These are phyloP conservation scores for Cenopis cana DNA, from an alignment of 2,888 invertebrate genomes.

Conservation along the genomic window DNA sequence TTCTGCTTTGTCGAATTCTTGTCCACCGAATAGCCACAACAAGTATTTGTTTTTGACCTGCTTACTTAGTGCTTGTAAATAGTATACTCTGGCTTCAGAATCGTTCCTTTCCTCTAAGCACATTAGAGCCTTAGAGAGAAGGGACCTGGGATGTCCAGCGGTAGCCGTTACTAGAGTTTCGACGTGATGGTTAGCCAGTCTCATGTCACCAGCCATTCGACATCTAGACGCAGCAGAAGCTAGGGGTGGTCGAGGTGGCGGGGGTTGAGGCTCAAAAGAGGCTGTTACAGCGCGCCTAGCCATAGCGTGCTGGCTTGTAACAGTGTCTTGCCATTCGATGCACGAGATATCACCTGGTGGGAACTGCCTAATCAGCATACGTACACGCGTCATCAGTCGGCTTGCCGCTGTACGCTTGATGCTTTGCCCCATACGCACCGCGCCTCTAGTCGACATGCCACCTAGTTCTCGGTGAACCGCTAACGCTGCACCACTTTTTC, in stretches of 20 bases:
- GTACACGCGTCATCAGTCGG: constrained; percentile 68
- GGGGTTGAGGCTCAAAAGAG: constrained; percentile 75
- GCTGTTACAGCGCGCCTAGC: constrained; percentile 72
- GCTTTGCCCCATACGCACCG: constrained; percentile 71
- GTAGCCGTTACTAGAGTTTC: constrained; percentile 58
- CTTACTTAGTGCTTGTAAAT: constrained; percentile 61
- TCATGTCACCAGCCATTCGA: constrained; percentile 65
- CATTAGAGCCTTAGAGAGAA: constrained; percentile 66
- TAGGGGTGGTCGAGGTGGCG: constrained; percentile 55
- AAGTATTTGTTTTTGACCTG: constrained; percentile 70
- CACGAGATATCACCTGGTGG: constrained; percentile 65
- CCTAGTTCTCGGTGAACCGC: constrained; percentile 76
- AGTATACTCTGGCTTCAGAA: constrained; percentile 61
- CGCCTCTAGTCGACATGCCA: constrained; percentile 64
- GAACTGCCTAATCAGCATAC: constrained; percentile 74
- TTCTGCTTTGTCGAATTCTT: constrained; percentile 65
- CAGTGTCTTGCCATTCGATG: constrained; percentile 71
- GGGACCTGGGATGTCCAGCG: constrained; percentile 61
- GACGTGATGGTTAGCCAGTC: constrained; percentile 62
- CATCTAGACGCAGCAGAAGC: constrained; percentile 64
- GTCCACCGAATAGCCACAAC: constrained; percentile 71
- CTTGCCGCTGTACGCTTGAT: constrained; percentile 78
- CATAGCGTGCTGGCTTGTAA: constrained; percentile 73
- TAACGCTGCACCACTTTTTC: constrained; percentile 72
- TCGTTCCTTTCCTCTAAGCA: constrained; percentile 67